Evolutionary conservation across 2,888 invertebrate species (phyloP), one percentile per base, ranked within the genome.

Genomic region (Aporophyla lueneburgensis): DNA sequence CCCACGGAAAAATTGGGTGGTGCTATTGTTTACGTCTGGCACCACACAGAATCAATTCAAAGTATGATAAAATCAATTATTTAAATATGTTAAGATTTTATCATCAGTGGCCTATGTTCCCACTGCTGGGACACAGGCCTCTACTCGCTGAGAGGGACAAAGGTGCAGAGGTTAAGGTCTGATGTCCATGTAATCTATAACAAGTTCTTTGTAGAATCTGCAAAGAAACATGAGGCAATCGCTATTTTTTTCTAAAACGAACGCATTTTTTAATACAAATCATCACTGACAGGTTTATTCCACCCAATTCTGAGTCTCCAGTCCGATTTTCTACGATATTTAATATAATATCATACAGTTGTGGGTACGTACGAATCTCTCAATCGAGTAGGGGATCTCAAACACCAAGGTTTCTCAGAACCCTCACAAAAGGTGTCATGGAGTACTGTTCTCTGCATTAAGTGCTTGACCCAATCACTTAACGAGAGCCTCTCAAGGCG

Each of bases 381-480:
- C 27, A 46, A 62, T 62, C 10, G 53, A 14, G 12, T 49, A 78
- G 53, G 19, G 83, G 59, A 69, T 70, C 63, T 69, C 65, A 43
- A 74, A 71, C 68, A 61, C 21, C 40, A 68, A 66, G 67, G 43
- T 58, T 63, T 59, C 61, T 62, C 54, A 43, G 66, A 58, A 62
- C 66, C 59, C 40, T 68, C 69, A 74, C 70, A 68, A 74, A 70
- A 70, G 73, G 76, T 81, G 81, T 70, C 76, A 59, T 75, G 65
- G 77, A 83, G 83, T 68, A 71, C 78, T 83, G 75, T 81, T 74
- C 53, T 85, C 61, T 71, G 71, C 58, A 84, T 75, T 75, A 75
- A 81, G 81, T 68, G 71, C 82, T 85, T 85, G 85, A 81, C 82
- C 81, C 81, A 85, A 85, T 82, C 81, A 81, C 81, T 71, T 82